These are phyloP conservation scores for Spinus pinus DNA, from an alignment of 2,797 vertebrate genomes.

Conservation along the genomic window DNA sequence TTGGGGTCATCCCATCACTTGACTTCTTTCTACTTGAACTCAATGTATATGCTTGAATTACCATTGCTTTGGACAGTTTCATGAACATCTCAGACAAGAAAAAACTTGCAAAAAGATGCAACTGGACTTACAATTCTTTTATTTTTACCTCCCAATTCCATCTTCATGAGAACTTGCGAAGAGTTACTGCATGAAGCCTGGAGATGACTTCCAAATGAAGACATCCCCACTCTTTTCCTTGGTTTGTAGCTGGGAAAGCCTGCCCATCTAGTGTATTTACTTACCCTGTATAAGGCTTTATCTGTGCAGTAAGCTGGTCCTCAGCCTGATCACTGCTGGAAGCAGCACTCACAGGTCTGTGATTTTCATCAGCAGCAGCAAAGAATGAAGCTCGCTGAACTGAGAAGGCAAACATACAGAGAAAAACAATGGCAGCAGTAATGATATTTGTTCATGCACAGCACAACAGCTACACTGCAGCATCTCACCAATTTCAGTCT, in stretches of 20 bases:
- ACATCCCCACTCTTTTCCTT: not conserved
- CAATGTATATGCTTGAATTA: not conserved
- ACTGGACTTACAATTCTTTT: not conserved
- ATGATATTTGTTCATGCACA: not conserved
- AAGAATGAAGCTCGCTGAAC: slow-evolving; percentile 93
- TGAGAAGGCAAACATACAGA: slow-evolving; percentile 53
- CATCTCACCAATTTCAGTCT: not conserved
- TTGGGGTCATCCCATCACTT: not conserved
- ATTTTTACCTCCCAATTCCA: not conserved
- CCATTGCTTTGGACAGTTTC: not conserved
- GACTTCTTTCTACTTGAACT: not conserved
- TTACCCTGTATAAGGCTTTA: slow-evolving; percentile 86
- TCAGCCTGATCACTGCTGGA: slow-evolving; percentile 87
- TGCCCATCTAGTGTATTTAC: not conserved
- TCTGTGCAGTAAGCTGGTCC: slow-evolving; percentile 83
- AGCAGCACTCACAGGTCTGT: slow-evolving; percentile 80
- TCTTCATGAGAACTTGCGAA: not conserved
- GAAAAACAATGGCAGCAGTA: not conserved
- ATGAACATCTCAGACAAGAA: not conserved
- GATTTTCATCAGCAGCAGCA: slow-evolving; percentile 86
- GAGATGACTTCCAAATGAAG: not conserved
- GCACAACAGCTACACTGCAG: not conserved
- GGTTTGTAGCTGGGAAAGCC: not conserved
- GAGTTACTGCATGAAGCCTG: not conserved
- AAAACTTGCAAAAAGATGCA: not conserved